These are phyloP conservation scores for Drosophila paulistorum DNA, from an alignment of 1,140 invertebrate species.

Conservation along the genomic window DNA sequence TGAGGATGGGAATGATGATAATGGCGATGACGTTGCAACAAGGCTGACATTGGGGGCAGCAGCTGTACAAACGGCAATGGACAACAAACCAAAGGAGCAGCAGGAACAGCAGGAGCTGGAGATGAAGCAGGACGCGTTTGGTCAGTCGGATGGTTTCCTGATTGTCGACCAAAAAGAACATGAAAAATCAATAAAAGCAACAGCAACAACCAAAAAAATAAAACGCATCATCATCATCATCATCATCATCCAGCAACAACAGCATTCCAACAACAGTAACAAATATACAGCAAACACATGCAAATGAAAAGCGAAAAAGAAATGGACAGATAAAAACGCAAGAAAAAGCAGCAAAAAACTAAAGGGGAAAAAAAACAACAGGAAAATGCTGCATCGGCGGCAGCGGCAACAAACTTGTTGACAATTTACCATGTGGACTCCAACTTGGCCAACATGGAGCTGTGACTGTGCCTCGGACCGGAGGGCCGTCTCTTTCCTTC, in stretches of 20 bases:
- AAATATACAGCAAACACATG: not conserved
- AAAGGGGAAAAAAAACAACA: not conserved
- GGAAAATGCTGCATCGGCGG: not conserved
- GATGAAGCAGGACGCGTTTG: constrained; percentile 67
- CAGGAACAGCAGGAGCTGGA: constrained; percentile 57
- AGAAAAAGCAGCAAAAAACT: not conserved
- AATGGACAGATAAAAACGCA: not conserved
- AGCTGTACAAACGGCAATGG: not conserved
- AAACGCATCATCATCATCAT: constrained; percentile 12
- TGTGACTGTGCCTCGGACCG: constrained; percentile 21
- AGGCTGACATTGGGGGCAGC: not conserved
- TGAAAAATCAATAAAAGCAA: constrained; percentile 72
- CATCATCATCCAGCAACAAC: not conserved
- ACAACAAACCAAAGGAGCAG: not conserved
- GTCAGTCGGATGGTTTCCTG: constrained; percentile 75
- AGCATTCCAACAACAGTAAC: not conserved
- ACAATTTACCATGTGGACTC: constrained; percentile 5
- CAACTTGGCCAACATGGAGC: not conserved
- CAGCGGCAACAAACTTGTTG: constrained; percentile 6
- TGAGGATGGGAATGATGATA: constrained; percentile 17
- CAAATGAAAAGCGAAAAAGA: not conserved
- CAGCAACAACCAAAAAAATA: constrained; percentile 23
- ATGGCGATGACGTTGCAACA: constrained; percentile 21
- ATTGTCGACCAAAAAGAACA: constrained; percentile 61
- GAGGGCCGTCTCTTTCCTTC: constrained; percentile 4